Base-by-base conservation (phyloP, 2,888 invertebrate genomes). In the Heliconius aoede region DNA sequence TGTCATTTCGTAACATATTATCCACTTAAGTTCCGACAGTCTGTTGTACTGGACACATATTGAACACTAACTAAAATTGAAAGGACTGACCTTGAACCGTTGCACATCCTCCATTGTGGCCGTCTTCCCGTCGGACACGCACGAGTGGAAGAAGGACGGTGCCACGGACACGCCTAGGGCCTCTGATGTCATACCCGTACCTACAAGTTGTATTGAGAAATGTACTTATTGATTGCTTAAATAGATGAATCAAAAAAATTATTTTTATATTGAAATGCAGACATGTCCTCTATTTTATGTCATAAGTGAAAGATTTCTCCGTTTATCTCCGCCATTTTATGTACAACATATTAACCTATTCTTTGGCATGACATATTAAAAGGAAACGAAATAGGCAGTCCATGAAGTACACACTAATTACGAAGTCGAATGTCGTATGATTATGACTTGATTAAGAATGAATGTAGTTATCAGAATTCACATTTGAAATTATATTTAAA, bases 41-140 rank as follows among this genome's bases (percentile, higher is more conserved):
- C 58, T 64, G 62, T 73, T 72, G 77, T 76, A 76, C 51, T 71
- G 40, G 24, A 65, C 24, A 83, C 92, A 46, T 46, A 46, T 21
- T 21, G 21, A 46, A 21, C 21, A 18, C 46, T 92, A 91, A 98
- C 98, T n/a, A n/a, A n/a, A n/a, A 18, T 4, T 13, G 46, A 46
- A 4, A 9, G 55, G 8, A 83, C 92, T 92, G 91, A 98, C 98
- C 97, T 98, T 98, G 94, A 97, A 99, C 88, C 98, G 96, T 88
- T 98, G 96, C 78, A 99, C 98, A 93, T 99, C 99, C 95, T 98
- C 98, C 97, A 99, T 98, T 91, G 98, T 97, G 80, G 98, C 99
- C 71, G 98, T 97, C 95, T 98, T 98, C 80, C 98, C 98, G 91
- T 98, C 98, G 86, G 98, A 97, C 86, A 99, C 98, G 95, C 99